Base-by-base conservation (phyloP, 2,888 invertebrate genomes). In the Osmoderma eremita region DNA sequence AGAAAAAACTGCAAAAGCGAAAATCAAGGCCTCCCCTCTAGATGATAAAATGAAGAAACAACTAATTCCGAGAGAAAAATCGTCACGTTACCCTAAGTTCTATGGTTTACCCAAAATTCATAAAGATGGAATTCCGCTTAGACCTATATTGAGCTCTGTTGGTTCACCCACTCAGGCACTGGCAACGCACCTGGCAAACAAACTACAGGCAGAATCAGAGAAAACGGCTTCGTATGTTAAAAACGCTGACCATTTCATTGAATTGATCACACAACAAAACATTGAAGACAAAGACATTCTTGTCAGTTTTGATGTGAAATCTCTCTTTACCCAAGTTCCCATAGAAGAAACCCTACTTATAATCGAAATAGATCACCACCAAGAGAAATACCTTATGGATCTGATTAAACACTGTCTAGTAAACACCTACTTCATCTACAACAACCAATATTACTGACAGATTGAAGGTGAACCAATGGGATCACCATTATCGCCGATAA, bases 71-170 rank as follows among this genome's bases (percentile, higher is more conserved):
- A 8, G 8, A 10, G 22, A 50, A 50, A 50, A 50, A 17, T 20
- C 5, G 5, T 17, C 49, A 17, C 3, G n/a, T 13, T 49, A 12
- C 17, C 17, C 50, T 2, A 50, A 50, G 3, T 20, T 50, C 50
- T 50, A 50, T 2, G 22, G 50, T 22, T 13, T 50, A 20, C 50
- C 50, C 18, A 50, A 50, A 20, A 50, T 50, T 6, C 18, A 20
- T 8, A 3, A n/a, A 45, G 15, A 8, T 8, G 15, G 13, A 2
- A 17, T n/a, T n/a, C n/a, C n/a, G n/a, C n/a, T n/a, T n/a, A n/a
- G n/a, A n/a, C n/a, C n/a, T n/a, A n/a, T n/a, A n/a, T n/a, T n/a
- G n/a, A n/a, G n/a, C n/a, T n/a, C n/a, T n/a, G n/a, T n/a, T n/a
- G n/a, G n/a, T n/a, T n/a, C n/a, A n/a, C n/a, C n/a, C n/a, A n/a